Evolutionary conservation across 1,140 invertebrate species (phyloP), one percentile per base, ranked within the genome.

Genomic region (Campoletis sonorensis): DNA sequence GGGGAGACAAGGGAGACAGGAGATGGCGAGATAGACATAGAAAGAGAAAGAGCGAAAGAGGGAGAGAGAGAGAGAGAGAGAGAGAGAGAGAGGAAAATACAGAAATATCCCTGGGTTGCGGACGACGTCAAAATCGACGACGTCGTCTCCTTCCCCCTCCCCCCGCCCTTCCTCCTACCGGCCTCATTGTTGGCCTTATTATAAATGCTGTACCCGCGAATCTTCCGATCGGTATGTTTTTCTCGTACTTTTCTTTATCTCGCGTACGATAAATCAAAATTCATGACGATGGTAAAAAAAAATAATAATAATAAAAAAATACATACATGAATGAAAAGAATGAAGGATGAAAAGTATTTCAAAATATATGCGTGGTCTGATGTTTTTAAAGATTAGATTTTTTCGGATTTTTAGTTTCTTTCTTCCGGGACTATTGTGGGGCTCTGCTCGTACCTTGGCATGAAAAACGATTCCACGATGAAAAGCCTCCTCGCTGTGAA

Each of bases 381-480:
- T 33, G 30, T 4, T 33, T 33, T 33, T 33, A 33, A 33, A 33
- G 30, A 4, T 33, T 33, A 4, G 49, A 2, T 54, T 5, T 54
- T 13, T 10, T 54, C 49, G 49, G 10, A 54, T 54, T 16, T n/a
- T 54, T 33, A 2, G 30, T 33, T 33, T 33, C 3, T 33, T 33
- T 33, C 30, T 33, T 33, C 30, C 30, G 30, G 30, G 40, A 8
- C 11, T 45, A 45, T 45, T 45, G 37, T 37, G 58, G n/a, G 30
- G 45, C 77, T 61, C 67, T 49, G 61, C 21, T 70, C 54, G 23
- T 93, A 99, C 98, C 97, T 99, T 99, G 79, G 98, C 98, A 91
- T 98, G 96, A 93, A 99, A 99, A 87, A 96, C 95, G 91, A 99
- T 99, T 81, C 98, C 98, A 92, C 99, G 97, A 84, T 98, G 95